Base-by-base conservation (phyloP, 92 coral and sea anemone species). In the Scolanthus callimorphus region DNA sequence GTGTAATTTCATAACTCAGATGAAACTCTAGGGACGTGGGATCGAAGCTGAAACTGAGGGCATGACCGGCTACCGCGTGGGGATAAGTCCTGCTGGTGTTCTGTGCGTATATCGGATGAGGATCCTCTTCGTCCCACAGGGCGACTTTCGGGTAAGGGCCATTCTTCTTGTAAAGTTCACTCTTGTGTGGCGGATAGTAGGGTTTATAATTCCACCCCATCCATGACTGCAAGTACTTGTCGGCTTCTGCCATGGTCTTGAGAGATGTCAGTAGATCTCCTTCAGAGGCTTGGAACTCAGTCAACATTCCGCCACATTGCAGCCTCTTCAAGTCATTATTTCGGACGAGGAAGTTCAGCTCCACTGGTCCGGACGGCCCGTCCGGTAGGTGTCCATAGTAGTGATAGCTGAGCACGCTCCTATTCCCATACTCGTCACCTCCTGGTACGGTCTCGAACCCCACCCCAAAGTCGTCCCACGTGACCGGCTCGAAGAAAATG, bases 381-480 rank as follows among this genome's bases (percentile, higher is more conserved):
- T 39, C 62, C 2, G 88, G 88, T 0, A 73, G 65, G 52, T 74
- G 73, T n/a, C n/a, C n/a, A 65, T 92, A 88, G 66, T 72, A 92
- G 51, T 92, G 98, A 26, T 88, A 92, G 27, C 98, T 92, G 17
- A 88, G 61, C 20, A 89, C 94, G 51, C 98, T 92, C 11, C 96
- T 78, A 60, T 92, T 89, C 26, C 76, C 87, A 29, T 92, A 88
- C 43, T 51, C 66, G 1, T 74, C 73, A 3, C 98, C 98, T 21
- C 98, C 98, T 1, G 96, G 98, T 1, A 92, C 98, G 24, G 27
- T 52, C 24, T 88, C 62, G 37, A 92, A 92, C 10, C 98, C 98
- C 13, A 92, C 98, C 21, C 87, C 94, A 47, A 76, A 88, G 24
- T 84, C 90, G 56, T 92, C 98, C 98, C 98, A 92, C 9, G 98